These are phyloP conservation scores for Heliconius erato DNA, from an alignment of 2,888 invertebrate species.

Conservation along the genomic window DNA sequence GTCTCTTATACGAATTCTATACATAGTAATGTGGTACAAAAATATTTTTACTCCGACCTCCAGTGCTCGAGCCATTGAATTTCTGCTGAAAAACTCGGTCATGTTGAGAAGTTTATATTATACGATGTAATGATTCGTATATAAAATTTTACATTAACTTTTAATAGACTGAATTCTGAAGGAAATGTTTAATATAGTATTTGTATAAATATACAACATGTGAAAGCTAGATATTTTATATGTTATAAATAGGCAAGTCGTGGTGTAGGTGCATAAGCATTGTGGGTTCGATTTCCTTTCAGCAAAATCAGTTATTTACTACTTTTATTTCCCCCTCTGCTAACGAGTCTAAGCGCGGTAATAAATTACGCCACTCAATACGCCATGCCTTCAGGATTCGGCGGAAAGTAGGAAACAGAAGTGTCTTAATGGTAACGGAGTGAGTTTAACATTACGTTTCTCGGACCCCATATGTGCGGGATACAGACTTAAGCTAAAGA, in stretches of 20 bases:
- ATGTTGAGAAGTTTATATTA: conserved; percentile 19
- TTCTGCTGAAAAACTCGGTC: conserved; percentile 17
- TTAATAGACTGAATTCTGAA: background rate
- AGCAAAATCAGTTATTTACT: background rate
- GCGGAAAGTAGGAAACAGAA: background rate
- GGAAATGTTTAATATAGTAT: background rate
- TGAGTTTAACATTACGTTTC: background rate
- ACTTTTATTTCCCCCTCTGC: background rate
- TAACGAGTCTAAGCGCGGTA: background rate
- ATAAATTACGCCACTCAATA: background rate
- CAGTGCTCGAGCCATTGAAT: conserved; percentile 2
- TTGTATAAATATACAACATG: background rate
- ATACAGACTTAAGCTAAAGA: background rate
- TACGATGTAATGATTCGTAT: conserved; percentile 18
- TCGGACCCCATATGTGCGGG: background rate
- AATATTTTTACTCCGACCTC: conserved; percentile 25
- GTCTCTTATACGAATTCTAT: conserved; percentile 38
- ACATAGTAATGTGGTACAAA: conserved; percentile 37
- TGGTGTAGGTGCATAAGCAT: background rate
- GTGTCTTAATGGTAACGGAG: background rate
- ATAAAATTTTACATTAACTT: conserved; percentile 11
- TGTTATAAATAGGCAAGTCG: background rate
- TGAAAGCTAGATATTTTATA: background rate
- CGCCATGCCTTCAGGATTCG: background rate
- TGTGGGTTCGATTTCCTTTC: background rate